Evolutionary conservation across 2,797 vertebrate species (phyloP).

Genomic region (Acridotheres tristis): DNA sequence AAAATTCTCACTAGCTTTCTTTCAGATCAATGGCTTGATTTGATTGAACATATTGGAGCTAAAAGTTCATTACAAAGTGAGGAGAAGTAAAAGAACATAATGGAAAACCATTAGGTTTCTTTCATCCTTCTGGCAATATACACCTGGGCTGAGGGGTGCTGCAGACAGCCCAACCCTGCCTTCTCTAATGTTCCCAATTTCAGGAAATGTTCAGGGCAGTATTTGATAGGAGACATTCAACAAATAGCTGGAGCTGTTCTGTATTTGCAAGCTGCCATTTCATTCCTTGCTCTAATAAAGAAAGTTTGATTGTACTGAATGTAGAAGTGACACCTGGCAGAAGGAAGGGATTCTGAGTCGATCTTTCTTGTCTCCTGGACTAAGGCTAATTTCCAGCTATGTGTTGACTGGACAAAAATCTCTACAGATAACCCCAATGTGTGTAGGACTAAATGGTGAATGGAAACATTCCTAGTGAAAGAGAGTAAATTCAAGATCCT

Average conservation of each 20-base stretch:
- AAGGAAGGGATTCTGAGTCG: not conserved
- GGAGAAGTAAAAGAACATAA: not conserved
- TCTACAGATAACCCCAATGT: not conserved
- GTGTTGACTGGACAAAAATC: not conserved
- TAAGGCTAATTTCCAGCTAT: not conserved
- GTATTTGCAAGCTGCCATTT: not conserved
- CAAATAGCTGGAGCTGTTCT: not conserved
- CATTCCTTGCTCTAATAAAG: not conserved
- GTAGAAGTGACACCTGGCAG: not conserved
- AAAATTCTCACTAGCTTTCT: not conserved
- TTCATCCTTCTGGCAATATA: not conserved
- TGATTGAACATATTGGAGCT: not conserved
- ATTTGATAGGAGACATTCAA: not conserved
- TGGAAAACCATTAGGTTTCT: not conserved
- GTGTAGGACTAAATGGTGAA: not conserved
- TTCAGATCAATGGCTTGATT: not conserved
- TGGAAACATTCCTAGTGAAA: not conserved
- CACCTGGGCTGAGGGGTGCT: accelerated
- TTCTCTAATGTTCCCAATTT: not conserved
- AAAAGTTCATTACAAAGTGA: not conserved
- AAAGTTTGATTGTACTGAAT: not conserved
- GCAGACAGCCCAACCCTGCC: not conserved
- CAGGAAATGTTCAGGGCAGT: not conserved
- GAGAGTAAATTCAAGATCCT: not conserved
- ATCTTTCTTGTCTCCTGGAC: not conserved